Percentiles rank a stretch among this genome's conserved stretches.
Evolutionary conservation across 1,140 invertebrate species (phyloP).

Genomic region (Macrobrachium nipponense): DNA sequence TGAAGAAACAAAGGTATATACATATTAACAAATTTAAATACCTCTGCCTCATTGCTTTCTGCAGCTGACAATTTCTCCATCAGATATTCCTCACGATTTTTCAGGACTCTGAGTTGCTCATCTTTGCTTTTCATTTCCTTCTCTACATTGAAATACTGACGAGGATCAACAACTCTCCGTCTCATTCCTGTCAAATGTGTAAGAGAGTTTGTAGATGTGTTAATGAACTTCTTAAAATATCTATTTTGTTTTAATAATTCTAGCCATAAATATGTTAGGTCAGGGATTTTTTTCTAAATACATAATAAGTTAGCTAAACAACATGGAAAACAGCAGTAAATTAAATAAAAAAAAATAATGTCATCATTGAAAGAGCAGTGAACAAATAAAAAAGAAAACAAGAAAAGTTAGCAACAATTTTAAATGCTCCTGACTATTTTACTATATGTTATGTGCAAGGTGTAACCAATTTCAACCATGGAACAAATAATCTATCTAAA

Average conservation of each 20-base stretch:
- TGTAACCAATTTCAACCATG: too few species aligned
- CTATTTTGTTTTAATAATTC: too few species aligned
- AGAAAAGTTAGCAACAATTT: too few species aligned
- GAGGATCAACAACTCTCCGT: constrained; percentile 50
- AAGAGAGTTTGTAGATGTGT: background rate
- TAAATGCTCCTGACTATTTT: background rate
- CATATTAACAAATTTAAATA: constrained; percentile 2
- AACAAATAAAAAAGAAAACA: too few species aligned
- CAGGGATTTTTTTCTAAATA: too few species aligned
- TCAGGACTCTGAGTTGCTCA: constrained; percentile 23
- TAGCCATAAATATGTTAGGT: too few species aligned
- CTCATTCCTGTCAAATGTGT: constrained; percentile 36
- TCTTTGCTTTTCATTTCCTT: constrained; percentile 22
- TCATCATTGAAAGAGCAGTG: too few species aligned
- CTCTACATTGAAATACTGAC: constrained; percentile 33
- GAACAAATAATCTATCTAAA: too few species aligned
- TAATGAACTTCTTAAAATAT: too few species aligned
- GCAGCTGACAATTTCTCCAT: constrained; percentile 43
- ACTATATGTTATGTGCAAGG: background rate
- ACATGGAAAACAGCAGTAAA: too few species aligned
- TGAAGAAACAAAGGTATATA: background rate
- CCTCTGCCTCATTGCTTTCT: constrained; percentile 46
- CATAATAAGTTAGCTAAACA: too few species aligned
- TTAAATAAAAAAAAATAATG: too few species aligned
- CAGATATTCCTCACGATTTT: constrained; percentile 17